These are phyloP conservation scores for Dynastes tityus DNA, from an alignment of 2,888 invertebrate species.

Conservation along the genomic window DNA sequence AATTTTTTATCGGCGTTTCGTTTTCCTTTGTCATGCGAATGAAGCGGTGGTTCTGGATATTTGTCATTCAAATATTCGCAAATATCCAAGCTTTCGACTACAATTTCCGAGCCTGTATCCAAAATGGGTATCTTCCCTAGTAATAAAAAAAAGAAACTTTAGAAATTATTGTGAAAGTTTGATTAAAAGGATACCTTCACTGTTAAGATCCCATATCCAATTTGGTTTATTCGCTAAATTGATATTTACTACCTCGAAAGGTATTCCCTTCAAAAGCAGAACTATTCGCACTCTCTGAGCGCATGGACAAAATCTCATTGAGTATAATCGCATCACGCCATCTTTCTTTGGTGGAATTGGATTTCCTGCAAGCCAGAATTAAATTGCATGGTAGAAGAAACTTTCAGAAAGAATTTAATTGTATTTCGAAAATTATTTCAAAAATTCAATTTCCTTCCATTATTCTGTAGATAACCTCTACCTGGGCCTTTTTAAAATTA, in stretches of 20 bases:
- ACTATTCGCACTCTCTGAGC: slow-evolving; percentile 84
- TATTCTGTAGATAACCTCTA: too few relatives aligned
- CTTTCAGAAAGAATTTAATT: background rate
- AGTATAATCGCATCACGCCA: slow-evolving; percentile 82
- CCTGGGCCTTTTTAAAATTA: too few relatives aligned
- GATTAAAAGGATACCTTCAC: slow-evolving; percentile 67
- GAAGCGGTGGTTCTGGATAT: slow-evolving; percentile 71
- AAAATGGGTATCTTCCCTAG: slow-evolving; percentile 72
- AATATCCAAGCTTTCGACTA: slow-evolving; percentile 74
- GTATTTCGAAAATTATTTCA: background rate
- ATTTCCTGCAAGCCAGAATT: slow-evolving; percentile 74
- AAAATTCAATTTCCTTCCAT: background rate
- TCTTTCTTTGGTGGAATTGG: slow-evolving; percentile 74
- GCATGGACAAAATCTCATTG: slow-evolving; percentile 90
- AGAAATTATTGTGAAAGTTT: background rate
- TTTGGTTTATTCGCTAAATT: slow-evolving; percentile 86
- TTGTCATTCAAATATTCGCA: slow-evolving; percentile 74
- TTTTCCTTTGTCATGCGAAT: slow-evolving; percentile 69
- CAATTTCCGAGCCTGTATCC: slow-evolving; percentile 69
- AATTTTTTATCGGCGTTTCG: slow-evolving; percentile 63
- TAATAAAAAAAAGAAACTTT: background rate
- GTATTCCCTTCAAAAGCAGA: slow-evolving; percentile 83
- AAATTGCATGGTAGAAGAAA: background rate
- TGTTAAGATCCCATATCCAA: slow-evolving; percentile 81
- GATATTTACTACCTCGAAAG: slow-evolving; percentile 82